Evolutionary conservation across 2,113 vertebrate species (phyloP).

Genomic region (Coracopsis vasa): DNA sequence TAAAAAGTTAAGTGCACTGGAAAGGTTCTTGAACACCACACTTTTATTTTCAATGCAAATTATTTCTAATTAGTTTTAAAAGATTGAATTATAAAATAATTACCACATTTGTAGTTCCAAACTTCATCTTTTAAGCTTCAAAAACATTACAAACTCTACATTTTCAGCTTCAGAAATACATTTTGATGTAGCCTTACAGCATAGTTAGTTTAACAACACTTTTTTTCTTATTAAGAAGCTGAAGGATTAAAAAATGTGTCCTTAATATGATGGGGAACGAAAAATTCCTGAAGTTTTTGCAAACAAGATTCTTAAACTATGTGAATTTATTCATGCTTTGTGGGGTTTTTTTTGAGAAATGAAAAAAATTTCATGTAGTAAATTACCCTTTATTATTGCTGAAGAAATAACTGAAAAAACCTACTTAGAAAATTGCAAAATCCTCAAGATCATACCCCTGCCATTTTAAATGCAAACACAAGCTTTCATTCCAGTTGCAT

Average conservation of each 20-base stretch:
- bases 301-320: not conserved
- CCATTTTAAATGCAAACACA: not conserved
- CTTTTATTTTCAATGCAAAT: not conserved
- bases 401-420: not conserved
- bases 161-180: not conserved
- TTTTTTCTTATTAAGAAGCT: not conserved
- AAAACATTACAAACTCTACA: not conserved
- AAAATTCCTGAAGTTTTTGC: not conserved
- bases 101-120: not conserved
- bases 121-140: not conserved
- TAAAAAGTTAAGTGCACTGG: not conserved
- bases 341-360: not conserved
- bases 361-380: accelerated
- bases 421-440: not conserved
- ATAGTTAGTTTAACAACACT: not conserved
- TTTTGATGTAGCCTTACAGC: not conserved
- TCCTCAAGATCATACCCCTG: accelerated
- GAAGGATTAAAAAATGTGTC: not conserved
- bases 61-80: not conserved
- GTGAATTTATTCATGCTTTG: not conserved
- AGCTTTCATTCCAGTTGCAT: not conserved
- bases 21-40: not conserved
- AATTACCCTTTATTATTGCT: not conserved
- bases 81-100: not conserved
- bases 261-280: not conserved